Evolutionary conservation across 2,888 invertebrate species (phyloP).

Genomic region (Pocota personata): DNA sequence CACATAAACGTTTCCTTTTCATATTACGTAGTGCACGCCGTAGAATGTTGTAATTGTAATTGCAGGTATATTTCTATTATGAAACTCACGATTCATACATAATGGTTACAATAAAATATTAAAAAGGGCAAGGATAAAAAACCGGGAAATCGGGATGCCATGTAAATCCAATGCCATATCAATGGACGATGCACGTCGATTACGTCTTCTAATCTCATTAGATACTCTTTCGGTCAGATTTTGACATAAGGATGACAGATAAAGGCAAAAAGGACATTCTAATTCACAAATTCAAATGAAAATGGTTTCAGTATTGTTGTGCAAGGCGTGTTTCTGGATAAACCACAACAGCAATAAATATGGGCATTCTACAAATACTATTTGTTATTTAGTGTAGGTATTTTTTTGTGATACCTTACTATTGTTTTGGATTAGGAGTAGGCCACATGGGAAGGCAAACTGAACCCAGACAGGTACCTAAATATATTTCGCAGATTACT

Average conservation of each 20-base stretch:
- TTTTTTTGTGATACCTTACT: not conserved
- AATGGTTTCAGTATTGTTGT: not conserved
- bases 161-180: not conserved
- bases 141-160: not conserved
- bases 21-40: too few species aligned
- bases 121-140: not conserved
- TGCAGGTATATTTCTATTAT: constrained; percentile 2
- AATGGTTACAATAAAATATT: not conserved
- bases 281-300: constrained; percentile 14
- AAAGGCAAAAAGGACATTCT: constrained; percentile 3
- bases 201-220: constrained; percentile 1
- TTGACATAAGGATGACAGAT: not conserved
- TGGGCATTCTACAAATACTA: not conserved
- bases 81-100: not conserved
- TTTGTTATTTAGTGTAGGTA: constrained; percentile 17
- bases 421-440: not conserved
- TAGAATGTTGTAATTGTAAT: too few species aligned
- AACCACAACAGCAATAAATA: not conserved
- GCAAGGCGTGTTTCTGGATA: not conserved
- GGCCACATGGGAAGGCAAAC: not conserved
- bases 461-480: constrained; percentile 8
- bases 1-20: too few species aligned
- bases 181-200: not conserved
- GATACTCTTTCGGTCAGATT: not conserved
- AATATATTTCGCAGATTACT: not conserved